phyloP scores from a whole-genome alignment of 2,888 invertebrate genomes.

The Coecobrya sp. region DNA sequence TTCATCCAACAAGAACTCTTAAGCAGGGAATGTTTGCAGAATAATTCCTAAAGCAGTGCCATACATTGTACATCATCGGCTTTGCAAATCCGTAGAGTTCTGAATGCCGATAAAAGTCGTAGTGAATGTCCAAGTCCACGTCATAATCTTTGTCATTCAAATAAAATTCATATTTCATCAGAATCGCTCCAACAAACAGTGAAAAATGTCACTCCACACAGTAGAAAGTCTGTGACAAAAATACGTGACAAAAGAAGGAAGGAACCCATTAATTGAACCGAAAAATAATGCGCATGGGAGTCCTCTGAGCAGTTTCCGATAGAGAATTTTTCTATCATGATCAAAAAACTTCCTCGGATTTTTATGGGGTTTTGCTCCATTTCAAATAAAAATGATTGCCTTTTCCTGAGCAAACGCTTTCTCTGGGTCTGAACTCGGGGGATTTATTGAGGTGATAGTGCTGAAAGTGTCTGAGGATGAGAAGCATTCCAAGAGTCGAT shows the following conservation, averaged over 20 bases:
- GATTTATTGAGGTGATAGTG: slow-evolving; percentile 44
- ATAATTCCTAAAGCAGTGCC: slow-evolving; percentile 45
- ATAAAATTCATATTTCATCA: not conserved
- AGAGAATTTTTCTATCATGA: slow-evolving; percentile 37
- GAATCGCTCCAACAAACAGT: not conserved
- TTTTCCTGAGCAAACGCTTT: slow-evolving; percentile 48
- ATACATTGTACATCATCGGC: slow-evolving; percentile 9
- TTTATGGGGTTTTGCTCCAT: slow-evolving; percentile 14
- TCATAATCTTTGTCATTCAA: not conserved
- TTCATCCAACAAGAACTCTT: slow-evolving; percentile 60
- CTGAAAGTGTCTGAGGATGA: slow-evolving; percentile 28
- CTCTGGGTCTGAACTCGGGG: slow-evolving; percentile 46
- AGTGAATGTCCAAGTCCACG: slow-evolving; percentile 35
- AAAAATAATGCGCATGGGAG: slow-evolving; percentile 12
- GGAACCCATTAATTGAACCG: not conserved
- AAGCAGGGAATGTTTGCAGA: not conserved
- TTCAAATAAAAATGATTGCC: slow-evolving; percentile 39
- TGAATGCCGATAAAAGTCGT: slow-evolving; percentile 33
- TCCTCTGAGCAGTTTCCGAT: not conserved
- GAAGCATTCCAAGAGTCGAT: not conserved
- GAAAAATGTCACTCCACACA: not conserved
- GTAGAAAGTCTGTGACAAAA: slow-evolving; percentile 25
- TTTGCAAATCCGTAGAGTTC: slow-evolving; percentile 14
- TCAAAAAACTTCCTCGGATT: slow-evolving; percentile 51
- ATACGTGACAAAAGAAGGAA: not conserved